Percentiles rank a stretch among this genome's conserved stretches.
These are phyloP conservation scores for Taenioides sp. DNA, from an alignment of 2,797 vertebrate species.

Conservation along the genomic window DNA sequence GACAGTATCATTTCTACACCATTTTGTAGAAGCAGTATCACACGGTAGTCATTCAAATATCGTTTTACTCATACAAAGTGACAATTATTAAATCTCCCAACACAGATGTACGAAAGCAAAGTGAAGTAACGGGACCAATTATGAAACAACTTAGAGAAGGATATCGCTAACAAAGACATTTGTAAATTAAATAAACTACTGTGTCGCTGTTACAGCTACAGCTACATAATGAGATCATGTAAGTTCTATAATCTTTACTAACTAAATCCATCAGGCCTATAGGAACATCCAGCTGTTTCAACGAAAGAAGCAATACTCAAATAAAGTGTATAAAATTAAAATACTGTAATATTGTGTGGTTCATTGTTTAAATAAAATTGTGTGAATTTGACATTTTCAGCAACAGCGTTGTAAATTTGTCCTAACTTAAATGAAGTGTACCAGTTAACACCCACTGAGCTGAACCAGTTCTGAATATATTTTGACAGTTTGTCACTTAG, in stretches of 20 bases:
- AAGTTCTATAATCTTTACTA: not conserved
- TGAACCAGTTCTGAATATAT: not conserved
- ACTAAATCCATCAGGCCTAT: too few species aligned
- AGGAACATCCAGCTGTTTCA: too few species aligned
- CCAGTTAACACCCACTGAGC: not conserved
- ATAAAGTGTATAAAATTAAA: not conserved
- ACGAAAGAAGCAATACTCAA: too few species aligned
- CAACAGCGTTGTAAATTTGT: not conserved
- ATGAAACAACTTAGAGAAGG: not conserved
- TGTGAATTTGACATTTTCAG: not conserved
- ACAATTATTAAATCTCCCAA: not conserved
- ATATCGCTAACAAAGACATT: not conserved
- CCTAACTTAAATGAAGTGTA: not conserved
- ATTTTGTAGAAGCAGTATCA: too few species aligned
- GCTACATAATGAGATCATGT: not conserved
- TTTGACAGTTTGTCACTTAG: slow-evolving; percentile 12
- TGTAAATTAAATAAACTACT: not conserved
- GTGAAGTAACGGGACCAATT: not conserved
- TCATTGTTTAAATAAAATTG: not conserved
- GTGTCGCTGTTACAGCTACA: not conserved
- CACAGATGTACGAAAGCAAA: not conserved
- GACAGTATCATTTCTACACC: not conserved
- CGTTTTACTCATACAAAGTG: not conserved
- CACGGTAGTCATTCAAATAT: not conserved
- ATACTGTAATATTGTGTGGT: not conserved